Conservation (phyloP, 30 jellyfish, hydroid and myxozoan species). For the Pelagia noctiluca region DNA sequence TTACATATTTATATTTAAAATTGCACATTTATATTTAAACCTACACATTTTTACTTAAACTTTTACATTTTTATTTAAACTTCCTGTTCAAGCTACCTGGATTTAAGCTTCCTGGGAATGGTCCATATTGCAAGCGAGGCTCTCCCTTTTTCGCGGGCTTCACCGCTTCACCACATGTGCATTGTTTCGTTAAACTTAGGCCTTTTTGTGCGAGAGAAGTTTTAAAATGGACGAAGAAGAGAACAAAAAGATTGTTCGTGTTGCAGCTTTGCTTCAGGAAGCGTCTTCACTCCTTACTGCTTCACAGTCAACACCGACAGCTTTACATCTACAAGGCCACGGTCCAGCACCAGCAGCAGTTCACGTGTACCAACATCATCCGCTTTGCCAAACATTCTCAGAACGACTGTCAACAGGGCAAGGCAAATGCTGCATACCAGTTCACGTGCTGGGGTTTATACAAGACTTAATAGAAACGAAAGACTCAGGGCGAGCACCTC, state of each 20-base stretch:
- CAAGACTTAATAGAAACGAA: not conserved
- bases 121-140: too few species aligned
- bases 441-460: not conserved
- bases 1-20: too few species aligned
- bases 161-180: too few species aligned
- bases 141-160: too few species aligned
- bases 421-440: not conserved
- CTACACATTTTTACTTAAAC: too few species aligned
- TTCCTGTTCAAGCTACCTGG: too few species aligned
- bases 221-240: conserved; percentile 36
- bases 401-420: not conserved
- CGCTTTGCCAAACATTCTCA: not conserved
- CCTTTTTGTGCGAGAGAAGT: too few species aligned
- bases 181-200: too few species aligned
- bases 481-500: not conserved
- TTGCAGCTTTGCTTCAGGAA: conserved; percentile 63
- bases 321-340: not conserved
- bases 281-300: conserved; percentile 54
- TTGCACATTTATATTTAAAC: too few species aligned
- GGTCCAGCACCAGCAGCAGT: not conserved
- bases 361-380: not conserved
- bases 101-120: too few species aligned
- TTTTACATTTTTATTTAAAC: too few species aligned
- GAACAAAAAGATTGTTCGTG: conserved; percentile 27
- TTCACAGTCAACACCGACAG: conserved; percentile 23